Evolutionary conservation across 2,113 vertebrate species (phyloP), one percentile per base, ranked within the genome.

Genomic region (Dipodomys stephensi): DNA sequence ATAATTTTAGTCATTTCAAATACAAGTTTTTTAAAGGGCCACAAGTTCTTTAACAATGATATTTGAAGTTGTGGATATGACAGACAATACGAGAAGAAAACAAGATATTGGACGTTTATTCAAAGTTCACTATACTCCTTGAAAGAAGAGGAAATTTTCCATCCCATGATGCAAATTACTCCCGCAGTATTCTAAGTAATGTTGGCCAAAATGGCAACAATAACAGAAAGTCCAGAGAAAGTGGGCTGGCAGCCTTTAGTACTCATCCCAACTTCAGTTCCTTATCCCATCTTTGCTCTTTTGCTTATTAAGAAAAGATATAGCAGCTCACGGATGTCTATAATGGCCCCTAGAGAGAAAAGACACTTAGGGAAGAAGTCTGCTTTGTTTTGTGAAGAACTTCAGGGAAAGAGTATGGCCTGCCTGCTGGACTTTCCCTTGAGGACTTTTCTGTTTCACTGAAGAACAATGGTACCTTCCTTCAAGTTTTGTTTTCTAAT

Each of bases 1-100:
- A 84, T 39, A 39, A 76, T 35, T 94, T 83, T 49, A n/a, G n/a
- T 86, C 64, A 62, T 19, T 19, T 83, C 46, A 32, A 95, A 64
- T 78, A 39, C 7, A 85, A 27, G 35, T 84, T 84, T 13, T 68
- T 69, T 15, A 71, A 84, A 35, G 4, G 22, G 20, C 22, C 30
- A 27, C 39, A 94, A 74, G 60, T 2, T 15, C n/a, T 77, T 72
- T 71, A 60, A n/a, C 28, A 64, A 23, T 94, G 60, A 87, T 27
- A 87, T 82, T 85, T 91, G 73, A 39, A 20, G 6, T 6, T 81
- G 11, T 9, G 22, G 2, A 7, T 57, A 9, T 80, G 76, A 23
- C 74, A 64, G 27, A 49, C 20, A 46, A 0, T 78, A 39, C 13
- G 39, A 4, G 83, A 65, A 92, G 67, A 39, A 80, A 68, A 76